These are phyloP conservation scores for Lycaena phlaeas DNA, from an alignment of 2,888 invertebrate species.

Conservation along the genomic window DNA sequence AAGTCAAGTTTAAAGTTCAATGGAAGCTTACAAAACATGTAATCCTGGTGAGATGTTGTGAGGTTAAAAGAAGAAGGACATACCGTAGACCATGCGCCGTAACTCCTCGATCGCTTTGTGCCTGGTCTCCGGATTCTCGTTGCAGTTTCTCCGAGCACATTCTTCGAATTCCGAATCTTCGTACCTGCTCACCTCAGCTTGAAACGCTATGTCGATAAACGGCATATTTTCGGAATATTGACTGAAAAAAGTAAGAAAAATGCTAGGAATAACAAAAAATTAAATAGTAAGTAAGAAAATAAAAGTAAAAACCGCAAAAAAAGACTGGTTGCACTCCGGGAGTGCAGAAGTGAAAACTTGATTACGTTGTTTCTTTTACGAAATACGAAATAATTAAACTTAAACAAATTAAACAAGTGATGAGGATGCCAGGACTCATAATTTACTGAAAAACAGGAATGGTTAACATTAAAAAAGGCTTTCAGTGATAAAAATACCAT, in stretches of 20 bases:
- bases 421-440: too few relatives aligned
- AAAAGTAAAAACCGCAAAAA: not conserved
- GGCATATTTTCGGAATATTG: slow-evolving; percentile 39
- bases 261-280: not conserved
- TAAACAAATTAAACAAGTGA: too few relatives aligned
- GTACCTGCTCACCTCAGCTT: slow-evolving; percentile 55
- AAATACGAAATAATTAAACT: too few relatives aligned
- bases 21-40: too few relatives aligned
- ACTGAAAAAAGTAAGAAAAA: not conserved
- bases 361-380: too few relatives aligned
- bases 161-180: slow-evolving; percentile 60
- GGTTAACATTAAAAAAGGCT: too few relatives aligned
- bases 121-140: slow-evolving; percentile 47
- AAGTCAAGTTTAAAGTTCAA: too few relatives aligned
- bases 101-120: slow-evolving; percentile 45
- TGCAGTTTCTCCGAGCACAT: slow-evolving; percentile 45
- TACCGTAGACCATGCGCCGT: slow-evolving; percentile 56
- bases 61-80: too few relatives aligned
- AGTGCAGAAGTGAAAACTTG: too few relatives aligned
- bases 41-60: not conserved
- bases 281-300: too few relatives aligned
- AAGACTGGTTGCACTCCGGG: not conserved
- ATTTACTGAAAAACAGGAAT: too few relatives aligned
- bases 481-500: too few relatives aligned
- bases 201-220: slow-evolving; percentile 55